phyloP scores from a whole-genome alignment of 2,797 vertebrate species.

The Acrossocheilus wenchowensis region DNA sequence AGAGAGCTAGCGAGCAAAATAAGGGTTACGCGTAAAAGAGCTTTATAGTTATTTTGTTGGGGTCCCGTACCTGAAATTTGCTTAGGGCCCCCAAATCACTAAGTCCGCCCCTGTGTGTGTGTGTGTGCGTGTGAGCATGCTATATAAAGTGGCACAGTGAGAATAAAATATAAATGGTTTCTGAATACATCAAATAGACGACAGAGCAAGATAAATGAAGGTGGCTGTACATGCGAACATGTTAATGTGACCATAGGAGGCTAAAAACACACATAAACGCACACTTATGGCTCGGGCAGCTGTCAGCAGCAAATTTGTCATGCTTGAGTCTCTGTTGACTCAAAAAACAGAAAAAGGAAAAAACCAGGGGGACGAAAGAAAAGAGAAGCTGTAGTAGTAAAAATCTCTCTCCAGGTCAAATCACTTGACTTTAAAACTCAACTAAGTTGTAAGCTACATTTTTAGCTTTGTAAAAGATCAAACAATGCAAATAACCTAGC shows the following conservation, averaged over 20 bases:
- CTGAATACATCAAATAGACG: conserved; percentile 29
- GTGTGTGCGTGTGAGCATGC: conserved; percentile 42
- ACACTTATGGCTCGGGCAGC: conserved; percentile 61
- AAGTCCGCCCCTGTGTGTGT: too few relatives aligned
- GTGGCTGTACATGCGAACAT: conserved; percentile 61
- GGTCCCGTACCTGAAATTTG: too few relatives aligned
- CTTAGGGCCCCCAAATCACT: too few relatives aligned
- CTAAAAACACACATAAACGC: conserved; percentile 61
- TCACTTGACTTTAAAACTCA: conserved; percentile 26
- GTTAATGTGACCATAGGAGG: conserved; percentile 60
- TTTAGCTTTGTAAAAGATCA: conserved; percentile 1
- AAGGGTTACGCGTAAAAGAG: too few relatives aligned
- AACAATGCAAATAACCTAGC: conserved; percentile 28
- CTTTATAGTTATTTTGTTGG: too few relatives aligned
- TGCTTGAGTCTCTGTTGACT: conserved; percentile 57
- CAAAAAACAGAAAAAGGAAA: conserved; percentile 43
- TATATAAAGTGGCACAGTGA: conserved; percentile 13
- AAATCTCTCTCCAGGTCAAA: conserved; percentile 26
- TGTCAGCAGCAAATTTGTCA: conserved; percentile 60
- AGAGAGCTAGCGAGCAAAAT: too few relatives aligned
- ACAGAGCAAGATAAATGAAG: conserved; percentile 27
- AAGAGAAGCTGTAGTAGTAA: neutral
- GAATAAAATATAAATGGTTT: conserved; percentile 42
- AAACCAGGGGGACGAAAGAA: conserved; percentile 1
- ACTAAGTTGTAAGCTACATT: neutral